Evolutionary conservation across 1,140 invertebrate genomes (phyloP), one percentile per base, ranked within the genome.

Genomic region (Drosophila rufa): DNA sequence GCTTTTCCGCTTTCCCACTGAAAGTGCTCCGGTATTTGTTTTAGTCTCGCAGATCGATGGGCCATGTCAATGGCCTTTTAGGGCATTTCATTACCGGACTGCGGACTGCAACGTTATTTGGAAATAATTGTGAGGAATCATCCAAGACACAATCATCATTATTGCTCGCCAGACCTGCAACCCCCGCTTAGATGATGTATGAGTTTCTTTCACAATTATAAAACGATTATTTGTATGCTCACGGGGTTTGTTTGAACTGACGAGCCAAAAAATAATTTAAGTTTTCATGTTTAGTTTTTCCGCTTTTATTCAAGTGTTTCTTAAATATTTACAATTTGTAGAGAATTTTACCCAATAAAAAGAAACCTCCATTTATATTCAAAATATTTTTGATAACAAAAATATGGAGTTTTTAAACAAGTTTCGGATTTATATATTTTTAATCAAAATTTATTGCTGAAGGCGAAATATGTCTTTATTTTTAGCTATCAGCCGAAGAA

Each of bases 31-130:
- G 80, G 79, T 90, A 48, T 73, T 60, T 69, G 61, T 73, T 73
- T 73, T 81, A 59, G 60, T 45, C 51, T 82, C 33, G 22, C 27
- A 67, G 80, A 83, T 85, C 85, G 80, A 89, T 89, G 74, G 68
- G 33, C 75, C 90, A 80, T 92, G 90, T 91, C 90, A 92, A 92
- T 87, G 85, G 89, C 82, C 90, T 90, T 76, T 91, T 57, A 56
- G 62, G 75, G 79, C 83, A 86, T 86, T 86, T 86, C 79, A 86
- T 86, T 82, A 79, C 78, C 27, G 9, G 66, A 50, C 51, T 87
- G 78, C 27, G 9, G 66, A 50, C 51, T 87, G 78, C 81, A 79
- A 27, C 77, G 76, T 56, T 74, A 82, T 82, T 74, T 74, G 36
- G 70, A 62, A 78, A 60, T 67, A 51, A 70, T 68, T 70, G 51